A percentile compares a stretch with the other conserved stretches of the same genome.
Evolutionary conservation across 2,888 invertebrate species (phyloP).

Genomic region (Drosophila antonietae): DNA sequence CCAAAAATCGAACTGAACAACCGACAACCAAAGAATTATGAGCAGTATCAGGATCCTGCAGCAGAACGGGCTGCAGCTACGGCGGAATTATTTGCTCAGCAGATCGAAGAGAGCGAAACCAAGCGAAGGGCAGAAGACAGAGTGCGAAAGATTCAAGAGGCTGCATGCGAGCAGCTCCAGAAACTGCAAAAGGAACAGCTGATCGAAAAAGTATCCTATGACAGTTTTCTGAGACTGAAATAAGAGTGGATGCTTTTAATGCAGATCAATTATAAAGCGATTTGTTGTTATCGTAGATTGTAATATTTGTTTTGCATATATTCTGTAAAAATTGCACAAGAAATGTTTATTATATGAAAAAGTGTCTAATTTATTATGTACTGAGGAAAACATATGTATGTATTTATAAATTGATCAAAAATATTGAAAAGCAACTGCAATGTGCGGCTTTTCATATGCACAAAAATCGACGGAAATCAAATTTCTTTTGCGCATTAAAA

Average conservation of each 20-base stretch:
- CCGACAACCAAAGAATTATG: constrained; percentile 52
- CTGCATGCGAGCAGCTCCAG: constrained; percentile 74
- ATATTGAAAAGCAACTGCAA: no score
- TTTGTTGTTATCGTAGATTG: no score
- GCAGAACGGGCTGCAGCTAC: constrained; percentile 75
- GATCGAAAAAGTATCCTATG: constrained; percentile 45
- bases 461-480: no score
- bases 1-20: constrained; percentile 33
- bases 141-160: constrained; percentile 71
- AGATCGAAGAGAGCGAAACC: constrained; percentile 71
- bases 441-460: no score
- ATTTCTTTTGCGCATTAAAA: no score
- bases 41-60: constrained; percentile 68
- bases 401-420: no score
- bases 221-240: constrained; percentile 50
- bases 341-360: no score
- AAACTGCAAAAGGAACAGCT: constrained; percentile 58
- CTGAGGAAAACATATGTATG: no score
- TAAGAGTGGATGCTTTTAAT: constrained; percentile 46
- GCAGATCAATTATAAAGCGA: no score
- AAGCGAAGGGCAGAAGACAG: constrained; percentile 72
- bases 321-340: no score
- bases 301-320: no score
- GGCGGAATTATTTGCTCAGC: constrained; percentile 76
- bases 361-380: no score